phyloP scores from a whole-genome alignment of 2,888 invertebrate genomes.

The Ormyrus pomaceus region DNA sequence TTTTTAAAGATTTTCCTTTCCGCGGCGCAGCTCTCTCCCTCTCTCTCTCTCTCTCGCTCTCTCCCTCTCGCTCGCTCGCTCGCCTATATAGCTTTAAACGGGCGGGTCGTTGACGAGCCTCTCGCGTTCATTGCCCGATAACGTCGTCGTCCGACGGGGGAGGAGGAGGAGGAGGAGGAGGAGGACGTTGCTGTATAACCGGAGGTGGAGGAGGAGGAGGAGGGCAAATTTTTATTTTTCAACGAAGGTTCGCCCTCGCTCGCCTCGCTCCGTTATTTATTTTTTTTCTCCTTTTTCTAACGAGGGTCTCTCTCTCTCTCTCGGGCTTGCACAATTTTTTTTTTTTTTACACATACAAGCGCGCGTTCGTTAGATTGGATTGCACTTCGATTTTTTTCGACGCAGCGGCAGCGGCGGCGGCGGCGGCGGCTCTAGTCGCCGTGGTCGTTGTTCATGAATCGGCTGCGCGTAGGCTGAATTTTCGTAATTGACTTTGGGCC shows the following conservation, averaged over 20 bases:
- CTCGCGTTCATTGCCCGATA: constrained; percentile 59
- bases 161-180: no score
- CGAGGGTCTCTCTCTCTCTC: constrained; percentile 12
- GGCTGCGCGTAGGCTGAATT: constrained; percentile 7
- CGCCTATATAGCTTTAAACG: constrained; percentile 60
- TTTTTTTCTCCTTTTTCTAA: constrained; percentile 40
- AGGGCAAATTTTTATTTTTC: constrained; percentile 54
- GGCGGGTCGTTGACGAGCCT: constrained; percentile 61
- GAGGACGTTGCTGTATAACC: no score
- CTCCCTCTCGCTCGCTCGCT: constrained; percentile 40
- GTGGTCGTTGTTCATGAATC: constrained; percentile 46
- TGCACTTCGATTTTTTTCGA: constrained; percentile 49
- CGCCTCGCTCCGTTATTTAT: constrained; percentile 28
- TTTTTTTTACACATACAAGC: constrained; percentile 23
- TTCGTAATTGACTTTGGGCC: constrained; percentile 44
- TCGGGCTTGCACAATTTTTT: constrained; percentile 21
- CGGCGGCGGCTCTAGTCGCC: not conserved
- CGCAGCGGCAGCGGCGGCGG: not conserved
- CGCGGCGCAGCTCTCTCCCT: constrained; percentile 57
- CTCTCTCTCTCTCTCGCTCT: constrained; percentile 48
- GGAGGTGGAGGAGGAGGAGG: not conserved
- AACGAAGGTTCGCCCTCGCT: constrained; percentile 34
- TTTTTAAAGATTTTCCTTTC: constrained; percentile 72
- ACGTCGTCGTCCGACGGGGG: constrained; percentile 47
- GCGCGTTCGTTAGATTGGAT: constrained; percentile 53